Evolutionary conservation across 2,888 invertebrate species (phyloP).

Genomic region (Myopa tessellatipennis): DNA sequence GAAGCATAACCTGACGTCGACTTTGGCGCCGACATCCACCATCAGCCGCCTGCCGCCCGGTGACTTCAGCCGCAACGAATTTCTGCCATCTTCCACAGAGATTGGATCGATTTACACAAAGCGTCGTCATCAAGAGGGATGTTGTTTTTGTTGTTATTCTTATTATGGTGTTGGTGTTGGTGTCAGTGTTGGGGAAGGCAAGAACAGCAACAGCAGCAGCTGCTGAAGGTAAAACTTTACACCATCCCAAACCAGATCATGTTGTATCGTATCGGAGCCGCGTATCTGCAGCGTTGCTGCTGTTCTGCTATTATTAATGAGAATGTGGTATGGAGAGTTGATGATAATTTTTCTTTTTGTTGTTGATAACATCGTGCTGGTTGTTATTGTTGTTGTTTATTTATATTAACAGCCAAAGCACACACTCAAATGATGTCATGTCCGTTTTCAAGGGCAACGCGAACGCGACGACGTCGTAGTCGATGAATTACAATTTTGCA

Average conservation of each 20-base stretch:
- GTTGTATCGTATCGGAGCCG: neutral
- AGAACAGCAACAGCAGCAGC: neutral
- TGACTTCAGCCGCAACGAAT: neutral
- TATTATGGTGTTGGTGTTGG: no score
- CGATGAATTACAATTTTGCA: slow-evolving; percentile 29
- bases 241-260: neutral
- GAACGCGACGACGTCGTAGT: slow-evolving; percentile 12
- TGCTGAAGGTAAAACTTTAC: slow-evolving; percentile 23
- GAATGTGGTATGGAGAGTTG: neutral
- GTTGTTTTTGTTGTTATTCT: no score
- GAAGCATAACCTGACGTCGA: no score
- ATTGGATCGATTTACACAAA: neutral
- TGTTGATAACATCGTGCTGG: neutral
- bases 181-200: neutral
- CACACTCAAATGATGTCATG: slow-evolving; percentile 36
- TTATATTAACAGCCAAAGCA: neutral
- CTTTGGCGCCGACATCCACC: no score
- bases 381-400: slow-evolving; percentile 1
- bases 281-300: neutral
- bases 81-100: neutral
- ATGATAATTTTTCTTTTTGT: neutral
- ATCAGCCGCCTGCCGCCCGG: neutral
- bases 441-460: slow-evolving; percentile 30
- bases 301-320: neutral
- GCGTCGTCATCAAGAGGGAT: no score